A percentile compares a stretch with the other conserved stretches of the same genome.
phyloP scores from a whole-genome alignment of 2,888 invertebrate genomes.

The Hypomecis punctinalis region DNA sequence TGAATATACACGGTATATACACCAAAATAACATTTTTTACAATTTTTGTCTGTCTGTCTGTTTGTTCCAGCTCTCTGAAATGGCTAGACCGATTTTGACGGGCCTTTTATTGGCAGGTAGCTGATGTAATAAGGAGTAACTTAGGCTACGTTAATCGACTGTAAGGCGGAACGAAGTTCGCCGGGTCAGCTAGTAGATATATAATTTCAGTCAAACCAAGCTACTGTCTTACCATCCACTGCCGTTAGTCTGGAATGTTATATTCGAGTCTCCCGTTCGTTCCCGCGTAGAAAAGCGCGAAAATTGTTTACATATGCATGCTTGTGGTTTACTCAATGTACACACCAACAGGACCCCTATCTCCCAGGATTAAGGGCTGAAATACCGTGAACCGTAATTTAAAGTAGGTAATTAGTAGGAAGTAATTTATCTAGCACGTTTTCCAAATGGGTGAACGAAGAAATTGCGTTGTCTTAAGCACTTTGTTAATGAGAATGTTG shows the following conservation, averaged over 20 bases:
- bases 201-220: not conserved
- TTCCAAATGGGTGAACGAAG: slow-evolving; percentile 22
- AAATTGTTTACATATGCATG: slow-evolving; percentile 42
- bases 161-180: too few species aligned
- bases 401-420: slow-evolving; percentile 27
- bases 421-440: slow-evolving; percentile 26
- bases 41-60: too few species aligned
- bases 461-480: slow-evolving; percentile 22
- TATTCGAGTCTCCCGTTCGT: slow-evolving; percentile 29
- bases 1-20: too few species aligned
- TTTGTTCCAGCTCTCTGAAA: too few species aligned
- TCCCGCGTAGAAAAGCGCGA: slow-evolving; percentile 37
- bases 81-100: too few species aligned
- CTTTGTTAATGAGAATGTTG: slow-evolving; percentile 11
- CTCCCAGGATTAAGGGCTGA: slow-evolving; percentile 8
- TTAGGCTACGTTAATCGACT: too few species aligned
- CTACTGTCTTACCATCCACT: slow-evolving; percentile 3
- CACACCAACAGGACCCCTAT: slow-evolving; percentile 13
- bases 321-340: slow-evolving; percentile 25
- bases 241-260: slow-evolving; percentile 24
- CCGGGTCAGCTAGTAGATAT: too few species aligned
- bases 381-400: slow-evolving; percentile 6
- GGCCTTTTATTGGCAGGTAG: too few species aligned
- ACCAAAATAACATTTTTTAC: too few species aligned
- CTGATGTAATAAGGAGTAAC: too few species aligned